A percentile compares a stretch with the other conserved stretches of the same genome.
Evolutionary conservation across 2,113 vertebrate genomes (phyloP).

Genomic region (Hippocampus mohnikei): DNA sequence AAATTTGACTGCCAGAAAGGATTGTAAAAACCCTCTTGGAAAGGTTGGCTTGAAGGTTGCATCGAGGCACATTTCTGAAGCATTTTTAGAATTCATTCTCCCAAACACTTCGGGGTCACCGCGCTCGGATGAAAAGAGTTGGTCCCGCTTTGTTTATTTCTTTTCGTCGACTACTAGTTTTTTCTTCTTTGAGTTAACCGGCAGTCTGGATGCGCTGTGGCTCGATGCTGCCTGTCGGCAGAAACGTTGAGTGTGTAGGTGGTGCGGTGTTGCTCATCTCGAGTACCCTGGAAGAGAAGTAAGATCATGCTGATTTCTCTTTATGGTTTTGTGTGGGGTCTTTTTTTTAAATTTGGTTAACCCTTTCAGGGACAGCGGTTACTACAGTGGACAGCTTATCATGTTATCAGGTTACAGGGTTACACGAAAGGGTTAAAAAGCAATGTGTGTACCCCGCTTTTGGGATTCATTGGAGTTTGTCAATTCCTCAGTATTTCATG

Average conservation of each 20-base stretch:
- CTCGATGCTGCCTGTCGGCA: neutral
- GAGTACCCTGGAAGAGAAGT: neutral
- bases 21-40: too few relatives aligned
- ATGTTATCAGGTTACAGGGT: too few relatives aligned
- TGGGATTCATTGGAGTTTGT: neutral
- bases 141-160: neutral
- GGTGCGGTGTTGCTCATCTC: neutral
- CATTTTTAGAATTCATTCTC: too few relatives aligned
- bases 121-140: too few relatives aligned
- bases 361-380: too few relatives aligned
- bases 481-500: constrained; percentile 21
- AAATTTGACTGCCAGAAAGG: too few relatives aligned
- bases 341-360: neutral
- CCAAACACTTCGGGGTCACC: too few relatives aligned
- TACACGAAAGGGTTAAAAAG: neutral
- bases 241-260: neutral
- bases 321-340: neutral
- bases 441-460: neutral
- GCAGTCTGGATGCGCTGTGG: neutral
- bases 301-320: neutral
- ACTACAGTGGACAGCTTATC: too few relatives aligned
- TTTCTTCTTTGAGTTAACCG: too few relatives aligned
- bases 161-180: neutral
- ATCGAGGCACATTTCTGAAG: too few relatives aligned
- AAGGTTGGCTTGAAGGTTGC: too few relatives aligned